Conservation (phyloP, 1,140 invertebrate species). For the Panulirus ornatus region DNA sequence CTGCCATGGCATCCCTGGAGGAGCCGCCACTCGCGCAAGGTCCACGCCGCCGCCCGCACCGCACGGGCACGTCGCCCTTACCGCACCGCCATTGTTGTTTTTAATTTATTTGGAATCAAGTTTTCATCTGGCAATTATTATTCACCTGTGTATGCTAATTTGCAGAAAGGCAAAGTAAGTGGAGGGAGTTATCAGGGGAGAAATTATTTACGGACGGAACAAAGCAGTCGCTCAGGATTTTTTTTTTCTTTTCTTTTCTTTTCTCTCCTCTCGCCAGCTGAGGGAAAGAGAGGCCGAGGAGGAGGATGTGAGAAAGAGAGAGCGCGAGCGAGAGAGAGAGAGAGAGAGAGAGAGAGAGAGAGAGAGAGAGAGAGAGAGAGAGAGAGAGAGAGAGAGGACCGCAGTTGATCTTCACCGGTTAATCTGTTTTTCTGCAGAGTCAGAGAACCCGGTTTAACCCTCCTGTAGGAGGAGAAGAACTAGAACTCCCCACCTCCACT, state of each 20-base stretch:
- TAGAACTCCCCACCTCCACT: too few species aligned
- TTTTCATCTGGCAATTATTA: slow-evolving; percentile 68
- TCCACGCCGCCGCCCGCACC: background rate
- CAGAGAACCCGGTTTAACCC: background rate
- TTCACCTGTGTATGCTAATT: slow-evolving; percentile 68
- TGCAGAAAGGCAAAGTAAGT: slow-evolving; percentile 12
- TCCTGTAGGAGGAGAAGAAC: too few species aligned
- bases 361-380: slow-evolving; percentile 33
- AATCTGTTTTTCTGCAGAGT: background rate
- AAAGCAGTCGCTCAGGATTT: background rate
- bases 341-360: slow-evolving; percentile 48
- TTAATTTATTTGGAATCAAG: slow-evolving; percentile 67
- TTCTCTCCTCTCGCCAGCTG: background rate
- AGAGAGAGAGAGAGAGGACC: background rate
- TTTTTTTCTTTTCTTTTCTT: background rate
- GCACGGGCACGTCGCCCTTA: slow-evolving; percentile 4
- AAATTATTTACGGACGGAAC: background rate
- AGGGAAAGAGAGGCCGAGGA: background rate
- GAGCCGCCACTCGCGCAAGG: background rate
- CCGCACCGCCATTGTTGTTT: slow-evolving; percentile 31
- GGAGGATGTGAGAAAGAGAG: background rate
- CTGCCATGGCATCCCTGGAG: slow-evolving; percentile 47
- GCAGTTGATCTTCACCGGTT: background rate
- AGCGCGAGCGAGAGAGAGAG: slow-evolving; percentile 46
- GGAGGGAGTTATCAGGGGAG: background rate